A percentile compares a stretch with the other conserved stretches of the same genome.
These are phyloP conservation scores for Deroplatys truncata DNA, from an alignment of 2,888 invertebrate genomes.

Conservation along the genomic window DNA sequence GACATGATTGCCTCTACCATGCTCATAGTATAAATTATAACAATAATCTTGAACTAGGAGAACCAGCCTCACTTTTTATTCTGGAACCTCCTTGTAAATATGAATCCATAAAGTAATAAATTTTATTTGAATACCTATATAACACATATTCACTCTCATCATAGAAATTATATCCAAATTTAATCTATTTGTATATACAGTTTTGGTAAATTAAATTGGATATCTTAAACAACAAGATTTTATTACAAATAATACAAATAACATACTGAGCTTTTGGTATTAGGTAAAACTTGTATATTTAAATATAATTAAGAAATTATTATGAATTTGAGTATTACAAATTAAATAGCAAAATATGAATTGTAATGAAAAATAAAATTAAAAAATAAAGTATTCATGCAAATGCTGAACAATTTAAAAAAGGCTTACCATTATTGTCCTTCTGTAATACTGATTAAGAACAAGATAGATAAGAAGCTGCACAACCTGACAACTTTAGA, in stretches of 20 bases:
- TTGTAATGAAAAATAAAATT: background rate
- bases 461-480: background rate
- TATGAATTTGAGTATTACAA: background rate
- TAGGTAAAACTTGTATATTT: background rate
- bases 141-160: too few relatives aligned
- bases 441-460: background rate
- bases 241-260: too few relatives aligned
- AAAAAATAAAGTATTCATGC: too few relatives aligned
- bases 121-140: too few relatives aligned
- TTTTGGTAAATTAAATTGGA: too few relatives aligned
- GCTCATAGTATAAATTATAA: background rate
- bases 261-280: too few relatives aligned
- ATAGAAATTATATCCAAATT: too few relatives aligned
- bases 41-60: background rate
- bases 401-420: too few relatives aligned
- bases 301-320: background rate
- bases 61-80: background rate
- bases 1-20: background rate
- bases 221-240: too few relatives aligned
- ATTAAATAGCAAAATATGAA: background rate
- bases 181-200: too few relatives aligned
- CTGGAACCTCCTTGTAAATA: background rate
- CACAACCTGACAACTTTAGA: background rate
- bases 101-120: background rate
- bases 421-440: background rate